Evolutionary conservation across 2,888 invertebrate species (phyloP).

Genomic region (Trichogramma dendrolimi): DNA sequence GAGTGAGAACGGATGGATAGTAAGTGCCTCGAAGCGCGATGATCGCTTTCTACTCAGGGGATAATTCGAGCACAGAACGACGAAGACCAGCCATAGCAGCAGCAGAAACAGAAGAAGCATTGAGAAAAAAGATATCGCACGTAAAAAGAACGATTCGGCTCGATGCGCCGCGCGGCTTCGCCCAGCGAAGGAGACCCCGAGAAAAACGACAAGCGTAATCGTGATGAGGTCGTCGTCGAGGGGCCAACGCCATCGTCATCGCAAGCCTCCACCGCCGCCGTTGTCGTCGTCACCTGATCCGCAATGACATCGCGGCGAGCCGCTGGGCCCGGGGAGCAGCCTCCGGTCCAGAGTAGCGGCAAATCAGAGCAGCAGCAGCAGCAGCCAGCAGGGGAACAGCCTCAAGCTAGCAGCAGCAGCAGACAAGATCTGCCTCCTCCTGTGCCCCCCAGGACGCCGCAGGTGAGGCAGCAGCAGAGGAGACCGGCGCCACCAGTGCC

Average conservation of each 20-base stretch:
- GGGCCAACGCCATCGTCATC: constrained; percentile 7
- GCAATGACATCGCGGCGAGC: constrained; percentile 50
- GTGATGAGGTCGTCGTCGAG: not conserved
- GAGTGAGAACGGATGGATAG: not conserved
- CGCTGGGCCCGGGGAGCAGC: constrained; percentile 45
- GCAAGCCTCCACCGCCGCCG: constrained; percentile 7
- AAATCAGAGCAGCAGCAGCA: constrained; percentile 35
- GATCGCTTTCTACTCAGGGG: not conserved
- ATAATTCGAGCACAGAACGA: no score
- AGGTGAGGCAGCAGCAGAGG: constrained; percentile 31
- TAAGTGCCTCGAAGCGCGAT: constrained; percentile 1
- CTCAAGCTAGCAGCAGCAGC: constrained; percentile 11
- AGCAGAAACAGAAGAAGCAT: not conserved
- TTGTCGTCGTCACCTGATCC: constrained; percentile 29
- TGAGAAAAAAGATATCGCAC: not conserved
- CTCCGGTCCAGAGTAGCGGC: constrained; percentile 48
- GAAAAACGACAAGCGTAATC: not conserved
- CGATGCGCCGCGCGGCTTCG: constrained; percentile 12
- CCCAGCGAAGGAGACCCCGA: not conserved
- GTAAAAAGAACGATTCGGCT: not conserved
- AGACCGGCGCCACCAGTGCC: constrained; percentile 8
- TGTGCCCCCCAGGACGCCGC: constrained; percentile 40
- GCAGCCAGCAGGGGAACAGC: not conserved
- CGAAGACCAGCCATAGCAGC: not conserved
- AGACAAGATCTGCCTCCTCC: constrained; percentile 30